Evolutionary conservation across 2,113 vertebrate genomes (phyloP).

Genomic region (Charadrius vociferus): DNA sequence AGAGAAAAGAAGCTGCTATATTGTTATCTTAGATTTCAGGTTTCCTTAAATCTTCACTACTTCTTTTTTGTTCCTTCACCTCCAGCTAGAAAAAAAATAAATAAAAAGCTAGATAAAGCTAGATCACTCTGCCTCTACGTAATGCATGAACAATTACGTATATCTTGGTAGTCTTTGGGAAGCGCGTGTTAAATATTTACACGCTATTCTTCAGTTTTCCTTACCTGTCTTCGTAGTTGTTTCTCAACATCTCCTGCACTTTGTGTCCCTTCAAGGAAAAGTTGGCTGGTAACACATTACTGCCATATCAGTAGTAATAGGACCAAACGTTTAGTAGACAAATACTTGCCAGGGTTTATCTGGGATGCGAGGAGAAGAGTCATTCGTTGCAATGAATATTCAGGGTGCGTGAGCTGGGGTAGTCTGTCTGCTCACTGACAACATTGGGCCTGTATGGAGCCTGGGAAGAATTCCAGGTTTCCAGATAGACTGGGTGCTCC

Average conservation of each 20-base stretch:
- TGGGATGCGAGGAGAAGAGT: background rate
- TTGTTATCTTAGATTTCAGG: background rate
- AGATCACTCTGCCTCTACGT: background rate
- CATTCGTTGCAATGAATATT: background rate
- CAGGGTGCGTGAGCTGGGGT: background rate
- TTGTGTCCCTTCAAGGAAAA: background rate
- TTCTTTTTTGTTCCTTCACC: background rate
- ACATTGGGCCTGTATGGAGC: accelerated
- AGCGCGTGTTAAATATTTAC: background rate
- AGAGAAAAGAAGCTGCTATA: background rate
- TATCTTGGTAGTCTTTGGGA: background rate
- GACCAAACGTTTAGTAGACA: background rate
- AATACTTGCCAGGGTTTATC: background rate
- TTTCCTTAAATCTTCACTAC: background rate
- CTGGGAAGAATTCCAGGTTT: slow-evolving; percentile 14
- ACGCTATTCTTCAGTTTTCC: background rate
- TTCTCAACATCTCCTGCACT: background rate
- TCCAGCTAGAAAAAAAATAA: too few species aligned
- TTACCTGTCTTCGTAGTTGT: background rate
- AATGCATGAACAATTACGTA: background rate
- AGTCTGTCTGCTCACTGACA: background rate
- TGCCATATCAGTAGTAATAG: background rate
- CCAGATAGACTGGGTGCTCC: background rate
- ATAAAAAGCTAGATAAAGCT: background rate
- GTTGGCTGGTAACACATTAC: background rate